Evolutionary conservation across 1,140 invertebrate genomes (phyloP).

Genomic region (Drosophila kohkoa): DNA sequence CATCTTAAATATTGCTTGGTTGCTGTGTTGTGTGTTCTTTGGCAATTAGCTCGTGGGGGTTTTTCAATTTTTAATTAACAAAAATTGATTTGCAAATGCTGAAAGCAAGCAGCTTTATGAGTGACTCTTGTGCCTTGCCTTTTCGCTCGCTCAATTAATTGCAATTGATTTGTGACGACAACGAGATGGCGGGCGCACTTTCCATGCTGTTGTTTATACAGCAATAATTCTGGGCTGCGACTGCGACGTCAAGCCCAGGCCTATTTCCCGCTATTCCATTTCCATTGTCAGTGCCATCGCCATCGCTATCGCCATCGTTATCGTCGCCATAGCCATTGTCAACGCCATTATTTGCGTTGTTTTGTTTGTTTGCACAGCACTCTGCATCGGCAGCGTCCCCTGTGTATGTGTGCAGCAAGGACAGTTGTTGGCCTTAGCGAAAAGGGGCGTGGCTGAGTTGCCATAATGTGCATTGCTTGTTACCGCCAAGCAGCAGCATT

Average conservation of each 20-base stretch:
- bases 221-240: conserved; percentile 44
- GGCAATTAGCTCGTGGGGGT: neutral
- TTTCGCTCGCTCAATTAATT: conserved; percentile 62
- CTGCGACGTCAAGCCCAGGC: conserved; percentile 16
- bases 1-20: neutral
- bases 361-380: conserved; percentile 35
- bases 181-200: conserved; percentile 35
- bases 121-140: neutral
- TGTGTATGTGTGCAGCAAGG: neutral
- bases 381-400: neutral
- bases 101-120: neutral
- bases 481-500: conserved; percentile 28
- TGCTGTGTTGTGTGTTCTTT: neutral
- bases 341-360: conserved; percentile 27
- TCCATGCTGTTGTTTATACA: conserved; percentile 48
- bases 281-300: conserved; percentile 7
- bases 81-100: neutral
- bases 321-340: conserved; percentile 16
- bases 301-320: neutral
- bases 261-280: neutral
- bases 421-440: neutral
- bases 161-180: conserved; percentile 72
- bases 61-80: conserved; percentile 2
- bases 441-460: conserved; percentile 12
- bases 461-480: conserved; percentile 27